Conservation (phyloP, 2,888 invertebrate genomes). For the Athalia cordata region DNA sequence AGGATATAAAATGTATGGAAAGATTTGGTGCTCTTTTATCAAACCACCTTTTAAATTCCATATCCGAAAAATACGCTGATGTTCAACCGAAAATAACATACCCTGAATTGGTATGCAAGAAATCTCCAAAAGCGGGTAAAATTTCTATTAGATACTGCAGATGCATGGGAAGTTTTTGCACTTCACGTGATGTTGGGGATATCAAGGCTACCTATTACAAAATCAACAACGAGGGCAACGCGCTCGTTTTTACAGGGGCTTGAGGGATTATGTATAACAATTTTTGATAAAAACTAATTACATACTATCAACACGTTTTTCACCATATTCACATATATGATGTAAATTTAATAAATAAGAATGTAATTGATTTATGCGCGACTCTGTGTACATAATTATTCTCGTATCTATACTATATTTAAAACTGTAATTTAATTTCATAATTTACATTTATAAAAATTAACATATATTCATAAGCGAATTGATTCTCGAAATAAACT, state of each 20-base stretch:
- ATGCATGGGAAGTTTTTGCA: slow-evolving; percentile 30
- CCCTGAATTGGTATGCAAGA: slow-evolving; percentile 35
- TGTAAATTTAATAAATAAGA: no score
- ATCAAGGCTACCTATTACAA: slow-evolving; percentile 7
- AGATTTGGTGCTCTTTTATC: slow-evolving; percentile 25
- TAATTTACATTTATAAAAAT: no score
- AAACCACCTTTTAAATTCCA: slow-evolving; percentile 30
- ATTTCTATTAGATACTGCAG: slow-evolving; percentile 31
- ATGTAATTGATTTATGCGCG: no score
- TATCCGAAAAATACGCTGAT: background rate
- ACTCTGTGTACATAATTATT: no score
- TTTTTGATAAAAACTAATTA: no score
- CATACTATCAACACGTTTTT: no score
- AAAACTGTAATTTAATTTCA: no score
- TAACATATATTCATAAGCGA: no score
- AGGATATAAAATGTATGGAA: slow-evolving; percentile 5
- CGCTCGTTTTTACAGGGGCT: background rate
- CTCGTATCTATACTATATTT: no score
- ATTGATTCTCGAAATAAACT: no score
- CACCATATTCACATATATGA: no score
- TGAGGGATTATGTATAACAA: background rate
- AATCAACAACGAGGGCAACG: background rate
- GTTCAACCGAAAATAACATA: slow-evolving; percentile 10
- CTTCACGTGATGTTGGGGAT: slow-evolving; percentile 9
- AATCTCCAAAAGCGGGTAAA: background rate